These are phyloP conservation scores for Cydia strobilella DNA, from an alignment of 1,140 invertebrate species.

Conservation along the genomic window DNA sequence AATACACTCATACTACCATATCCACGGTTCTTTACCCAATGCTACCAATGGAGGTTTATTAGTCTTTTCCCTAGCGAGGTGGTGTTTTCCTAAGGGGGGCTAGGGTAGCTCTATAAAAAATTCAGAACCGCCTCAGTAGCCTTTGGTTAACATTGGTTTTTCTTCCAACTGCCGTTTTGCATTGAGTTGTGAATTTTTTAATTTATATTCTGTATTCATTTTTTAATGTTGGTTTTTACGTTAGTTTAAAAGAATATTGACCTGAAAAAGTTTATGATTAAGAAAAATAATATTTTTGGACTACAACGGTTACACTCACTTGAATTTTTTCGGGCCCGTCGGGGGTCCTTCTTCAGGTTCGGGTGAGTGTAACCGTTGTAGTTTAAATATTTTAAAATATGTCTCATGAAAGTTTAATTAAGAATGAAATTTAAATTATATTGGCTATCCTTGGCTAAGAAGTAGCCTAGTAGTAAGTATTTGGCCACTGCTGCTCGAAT, in stretches of 20 bases:
- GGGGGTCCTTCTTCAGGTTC: too few species aligned
- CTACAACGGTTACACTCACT: too few species aligned
- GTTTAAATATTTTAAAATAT: too few species aligned
- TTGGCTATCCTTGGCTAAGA: too few species aligned
- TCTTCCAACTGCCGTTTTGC: conserved; percentile 43
- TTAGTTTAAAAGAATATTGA: conserved; percentile 6
- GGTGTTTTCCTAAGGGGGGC: conserved; percentile 70
- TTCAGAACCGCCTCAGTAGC: conserved; percentile 61
- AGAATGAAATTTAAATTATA: too few species aligned
- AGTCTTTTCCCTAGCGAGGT: conserved; percentile 59
- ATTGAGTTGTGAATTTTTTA: conserved; percentile 55
- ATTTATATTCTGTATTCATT: conserved; percentile 30
- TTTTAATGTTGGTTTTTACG: conserved; percentile 30
- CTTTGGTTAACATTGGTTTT: conserved; percentile 55
- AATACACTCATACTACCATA: conserved; percentile 27
- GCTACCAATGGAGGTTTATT: conserved; percentile 59
- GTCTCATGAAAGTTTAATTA: too few species aligned
- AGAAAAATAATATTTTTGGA: not conserved
- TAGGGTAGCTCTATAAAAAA: conserved; percentile 65
- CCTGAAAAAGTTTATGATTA: not conserved
- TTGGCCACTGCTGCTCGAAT: too few species aligned
- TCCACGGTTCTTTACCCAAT: conserved; percentile 35
- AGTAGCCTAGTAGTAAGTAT: too few species aligned
- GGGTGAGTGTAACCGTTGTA: too few species aligned
- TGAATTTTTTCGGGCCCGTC: too few species aligned